phyloP scores from a whole-genome alignment of 53 echinoderm and acorn worm species.

The Temnopleurus reevesii region DNA sequence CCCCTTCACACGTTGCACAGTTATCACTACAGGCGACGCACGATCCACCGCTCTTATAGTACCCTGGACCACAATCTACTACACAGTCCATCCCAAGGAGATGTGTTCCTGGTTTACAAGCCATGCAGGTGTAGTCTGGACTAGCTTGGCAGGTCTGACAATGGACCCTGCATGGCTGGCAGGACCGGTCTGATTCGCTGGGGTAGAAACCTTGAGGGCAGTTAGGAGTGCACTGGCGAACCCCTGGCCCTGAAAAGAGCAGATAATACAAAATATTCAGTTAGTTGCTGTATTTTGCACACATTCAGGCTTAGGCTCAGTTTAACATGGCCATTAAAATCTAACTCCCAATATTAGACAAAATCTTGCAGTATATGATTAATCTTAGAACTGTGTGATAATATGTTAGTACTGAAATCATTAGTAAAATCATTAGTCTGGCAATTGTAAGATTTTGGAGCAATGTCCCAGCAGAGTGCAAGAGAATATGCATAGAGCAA shows the following conservation, averaged over 20 bases:
- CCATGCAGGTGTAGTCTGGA: slow-evolving; percentile 60
- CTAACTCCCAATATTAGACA: no score
- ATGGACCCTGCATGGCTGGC: slow-evolving; percentile 63
- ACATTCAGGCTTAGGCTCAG: no score
- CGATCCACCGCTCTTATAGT: not conserved
- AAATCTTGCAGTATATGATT: no score
- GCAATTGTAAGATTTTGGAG: no score
- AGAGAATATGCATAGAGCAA: no score
- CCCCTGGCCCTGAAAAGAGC: slow-evolving; percentile 77
- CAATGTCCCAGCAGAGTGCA: no score
- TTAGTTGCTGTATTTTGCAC: no score
- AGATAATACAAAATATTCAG: no score
- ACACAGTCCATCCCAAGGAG: slow-evolving; percentile 68
- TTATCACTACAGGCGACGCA: slow-evolving; percentile 64
- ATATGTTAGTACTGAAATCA: no score
- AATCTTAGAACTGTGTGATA: no score
- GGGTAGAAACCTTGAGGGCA: slow-evolving; percentile 82
- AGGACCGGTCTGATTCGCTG: slow-evolving; percentile 59
- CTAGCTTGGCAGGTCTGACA: slow-evolving; percentile 65
- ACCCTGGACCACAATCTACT: slow-evolving; percentile 68
- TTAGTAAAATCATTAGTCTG: no score
- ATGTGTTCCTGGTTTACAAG: slow-evolving; percentile 67
- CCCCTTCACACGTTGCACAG: slow-evolving; percentile 77
- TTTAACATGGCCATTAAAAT: no score
- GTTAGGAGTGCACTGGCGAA: slow-evolving; percentile 65